Evolutionary conservation across 1,140 invertebrate genomes (phyloP), one percentile per base, ranked within the genome.

Genomic region (Lepidotrigona ventralis): DNA sequence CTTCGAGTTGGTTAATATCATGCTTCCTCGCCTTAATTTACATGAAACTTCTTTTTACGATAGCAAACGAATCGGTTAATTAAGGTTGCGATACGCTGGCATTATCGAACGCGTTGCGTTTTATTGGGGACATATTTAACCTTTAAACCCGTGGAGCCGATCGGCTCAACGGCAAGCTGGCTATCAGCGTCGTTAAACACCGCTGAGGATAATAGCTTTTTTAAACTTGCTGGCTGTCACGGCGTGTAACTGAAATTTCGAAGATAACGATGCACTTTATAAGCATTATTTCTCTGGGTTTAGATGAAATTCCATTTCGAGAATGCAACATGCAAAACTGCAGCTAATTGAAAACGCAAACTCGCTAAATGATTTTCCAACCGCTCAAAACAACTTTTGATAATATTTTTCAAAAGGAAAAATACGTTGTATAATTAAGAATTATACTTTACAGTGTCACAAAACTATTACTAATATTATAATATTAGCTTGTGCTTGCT

Each of bases 121-220:
- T 79, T 79, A 79, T 79, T 66, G 77, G 29, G 1, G 23, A 15
- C 77, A 58, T 79, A 56, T 70, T 79, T 70, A 70, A 79, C 77
- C 53, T 53, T 79, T 79, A 79, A 70, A 68, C 66, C 66, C 23
- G 29, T 21, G 76, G 23, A 69, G 15, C 51, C 64, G 64, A 78
- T 56, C 63, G 76, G 76, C 64, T 68, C 21, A 29, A 64, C 60
- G 39, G 51, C 15, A 12, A 23, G 21, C 19, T 23, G 19, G 33
- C 3, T 66, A 73, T 73, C 53, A 54, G 19, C 2, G 8, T 23
- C 54, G 70, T 54, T 71, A 53, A 81, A 64, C 56, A 79, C n/a
- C 66, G 53, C 19, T 53, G 4, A 23, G 26, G 64, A 19, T 79
- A 79, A 79, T 79, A 33, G 77, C 23, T 70, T 79, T 79, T 79